Conservation (phyloP, 2,113 vertebrate genomes). For the Pelodiscus sinensis region DNA sequence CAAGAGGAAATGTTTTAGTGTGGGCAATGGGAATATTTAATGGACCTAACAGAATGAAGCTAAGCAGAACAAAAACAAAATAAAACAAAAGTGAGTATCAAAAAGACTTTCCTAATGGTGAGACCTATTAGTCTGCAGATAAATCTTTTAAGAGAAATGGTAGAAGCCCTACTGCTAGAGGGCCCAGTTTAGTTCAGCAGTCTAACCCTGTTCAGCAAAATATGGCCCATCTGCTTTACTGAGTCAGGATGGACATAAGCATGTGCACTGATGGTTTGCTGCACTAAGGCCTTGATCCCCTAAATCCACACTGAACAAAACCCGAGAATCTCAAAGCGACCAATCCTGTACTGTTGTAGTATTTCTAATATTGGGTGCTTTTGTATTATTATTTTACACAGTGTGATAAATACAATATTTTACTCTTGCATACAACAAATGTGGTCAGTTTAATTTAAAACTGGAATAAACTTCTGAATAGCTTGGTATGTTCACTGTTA, state of each 20-base stretch:
- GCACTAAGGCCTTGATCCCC: background rate
- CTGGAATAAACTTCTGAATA: background rate
- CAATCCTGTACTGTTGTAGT: background rate
- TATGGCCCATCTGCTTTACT: background rate
- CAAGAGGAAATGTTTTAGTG: background rate
- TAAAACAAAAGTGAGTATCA: background rate
- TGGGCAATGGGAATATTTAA: background rate
- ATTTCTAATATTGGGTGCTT: background rate
- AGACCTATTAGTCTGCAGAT: background rate
- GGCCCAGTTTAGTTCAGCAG: background rate
- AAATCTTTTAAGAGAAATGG: background rate
- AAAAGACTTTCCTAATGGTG: background rate
- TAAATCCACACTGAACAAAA: background rate
- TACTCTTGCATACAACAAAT: background rate
- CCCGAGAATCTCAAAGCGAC: background rate
- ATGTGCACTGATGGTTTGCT: background rate
- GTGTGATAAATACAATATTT: no score
- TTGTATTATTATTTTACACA: background rate
- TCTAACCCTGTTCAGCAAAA: background rate
- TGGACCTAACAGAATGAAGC: background rate
- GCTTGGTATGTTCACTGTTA: background rate
- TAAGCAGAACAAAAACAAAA: background rate
- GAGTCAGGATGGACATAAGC: background rate
- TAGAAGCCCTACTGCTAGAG: background rate
- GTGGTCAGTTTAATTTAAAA: background rate